phyloP scores from a whole-genome alignment of 1,140 invertebrate species.

The Hormaphis cornu region DNA sequence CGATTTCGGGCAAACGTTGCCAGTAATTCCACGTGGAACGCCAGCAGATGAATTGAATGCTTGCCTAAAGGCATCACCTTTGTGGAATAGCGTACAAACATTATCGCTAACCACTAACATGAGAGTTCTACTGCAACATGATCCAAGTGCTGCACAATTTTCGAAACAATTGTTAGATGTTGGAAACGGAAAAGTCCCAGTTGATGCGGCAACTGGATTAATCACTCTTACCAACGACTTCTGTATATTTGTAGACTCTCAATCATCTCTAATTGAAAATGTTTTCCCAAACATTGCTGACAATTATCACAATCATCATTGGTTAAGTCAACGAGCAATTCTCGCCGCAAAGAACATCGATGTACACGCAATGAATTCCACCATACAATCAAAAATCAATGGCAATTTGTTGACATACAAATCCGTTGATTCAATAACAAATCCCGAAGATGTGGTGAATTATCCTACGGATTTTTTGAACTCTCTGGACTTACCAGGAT shows the following conservation, averaged over 20 bases:
- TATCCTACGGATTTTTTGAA: constrained; percentile 41
- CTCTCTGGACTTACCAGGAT: too few species aligned
- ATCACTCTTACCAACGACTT: too few species aligned
- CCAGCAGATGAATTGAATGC: constrained; percentile 36
- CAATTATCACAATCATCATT: constrained; percentile 39
- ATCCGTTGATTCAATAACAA: constrained; percentile 40
- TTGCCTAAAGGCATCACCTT: constrained; percentile 42
- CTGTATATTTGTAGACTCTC: too few species aligned
- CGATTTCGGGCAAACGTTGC: constrained; percentile 43
- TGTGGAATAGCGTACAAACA: constrained; percentile 42
- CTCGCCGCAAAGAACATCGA: constrained; percentile 35
- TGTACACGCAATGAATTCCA: neutral
- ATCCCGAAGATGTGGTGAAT: constrained; percentile 39
- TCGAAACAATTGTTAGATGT: constrained; percentile 38
- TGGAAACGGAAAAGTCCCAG: constrained; percentile 24
- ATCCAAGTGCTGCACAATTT: constrained; percentile 36
- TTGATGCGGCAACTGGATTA: neutral
- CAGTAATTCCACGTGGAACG: constrained; percentile 43
- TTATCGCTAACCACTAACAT: constrained; percentile 36
- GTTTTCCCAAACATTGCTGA: constrained; percentile 39
- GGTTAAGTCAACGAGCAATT: constrained; percentile 41
- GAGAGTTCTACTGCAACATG: constrained; percentile 34
- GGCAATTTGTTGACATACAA: constrained; percentile 36
- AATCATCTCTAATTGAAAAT: constrained; percentile 39
- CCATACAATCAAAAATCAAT: constrained; percentile 31